These are phyloP conservation scores for Omphaloscelis lunosa DNA, from an alignment of 2,888 invertebrate genomes.

Conservation along the genomic window DNA sequence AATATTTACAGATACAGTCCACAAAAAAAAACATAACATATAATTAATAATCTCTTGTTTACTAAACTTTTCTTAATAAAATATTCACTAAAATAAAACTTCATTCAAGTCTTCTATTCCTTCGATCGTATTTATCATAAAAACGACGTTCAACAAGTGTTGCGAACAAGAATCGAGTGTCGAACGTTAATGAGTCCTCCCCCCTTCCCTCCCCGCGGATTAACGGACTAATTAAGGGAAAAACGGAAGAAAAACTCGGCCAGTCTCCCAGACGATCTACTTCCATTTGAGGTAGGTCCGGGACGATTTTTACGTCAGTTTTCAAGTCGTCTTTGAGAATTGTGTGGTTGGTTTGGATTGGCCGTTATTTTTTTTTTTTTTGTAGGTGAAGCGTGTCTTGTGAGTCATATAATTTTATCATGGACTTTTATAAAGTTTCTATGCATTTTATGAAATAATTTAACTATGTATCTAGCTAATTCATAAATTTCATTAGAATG, in stretches of 20 bases:
- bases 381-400: not conserved
- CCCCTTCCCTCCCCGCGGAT: conserved; percentile 70
- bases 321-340: conserved; percentile 81
- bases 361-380: conserved; percentile 49
- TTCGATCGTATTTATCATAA: conserved; percentile 65
- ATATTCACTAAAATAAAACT: conserved; percentile 28
- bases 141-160: conserved; percentile 68
- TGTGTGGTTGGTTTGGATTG: conserved; percentile 72
- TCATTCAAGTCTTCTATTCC: conserved; percentile 39
- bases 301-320: conserved; percentile 90
- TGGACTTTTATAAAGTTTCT: not conserved
- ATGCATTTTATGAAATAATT: not conserved
- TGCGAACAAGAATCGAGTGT: conserved; percentile 65
- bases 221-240: conserved; percentile 87
- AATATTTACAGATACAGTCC: not conserved
- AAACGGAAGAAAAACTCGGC: conserved; percentile 79
- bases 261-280: conserved; percentile 76
- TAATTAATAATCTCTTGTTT: not conserved
- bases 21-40: not conserved
- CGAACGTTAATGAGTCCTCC: conserved; percentile 68
- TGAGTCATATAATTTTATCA: not conserved
- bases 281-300: conserved; percentile 87
- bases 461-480: not conserved
- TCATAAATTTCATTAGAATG: too few species aligned
- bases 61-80: conserved; percentile 12